phyloP scores from a whole-genome alignment of 2,797 vertebrate species.

The Saxicola maurus region DNA sequence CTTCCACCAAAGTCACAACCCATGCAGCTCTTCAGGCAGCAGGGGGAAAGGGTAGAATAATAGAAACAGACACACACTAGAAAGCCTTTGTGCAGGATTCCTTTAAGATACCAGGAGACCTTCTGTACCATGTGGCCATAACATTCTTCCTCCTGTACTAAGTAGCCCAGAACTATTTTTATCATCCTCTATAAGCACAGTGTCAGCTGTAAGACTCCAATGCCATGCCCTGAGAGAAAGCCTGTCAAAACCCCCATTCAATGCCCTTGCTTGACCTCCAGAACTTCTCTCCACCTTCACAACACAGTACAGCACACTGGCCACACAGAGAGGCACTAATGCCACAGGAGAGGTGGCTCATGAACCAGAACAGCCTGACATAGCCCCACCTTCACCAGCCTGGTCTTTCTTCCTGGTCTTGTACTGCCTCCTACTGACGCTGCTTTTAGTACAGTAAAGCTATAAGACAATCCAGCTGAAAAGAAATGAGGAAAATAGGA shows the following conservation, averaged over 20 bases:
- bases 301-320: fast-evolving
- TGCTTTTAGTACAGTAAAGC: not conserved
- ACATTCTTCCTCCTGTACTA: not conserved
- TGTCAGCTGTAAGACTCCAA: not conserved
- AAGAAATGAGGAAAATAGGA: not conserved
- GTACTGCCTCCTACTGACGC: not conserved
- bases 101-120: not conserved
- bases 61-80: not conserved
- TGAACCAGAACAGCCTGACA: fast-evolving
- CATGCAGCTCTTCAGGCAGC: fast-evolving
- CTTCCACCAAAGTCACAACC: not conserved
- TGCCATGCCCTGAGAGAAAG: not conserved
- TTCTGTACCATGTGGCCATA: not conserved
- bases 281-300: not conserved
- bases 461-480: not conserved
- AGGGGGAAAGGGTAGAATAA: not conserved
- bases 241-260: not conserved
- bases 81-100: not conserved
- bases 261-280: not conserved
- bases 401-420: not conserved
- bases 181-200: not conserved
- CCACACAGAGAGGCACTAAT: not conserved
- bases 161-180: not conserved
- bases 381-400: not conserved
- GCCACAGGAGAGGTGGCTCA: not conserved